Evolutionary conservation across 2,113 vertebrate species (phyloP), one percentile per base, ranked within the genome.

Genomic region (Clarias batrachus): DNA sequence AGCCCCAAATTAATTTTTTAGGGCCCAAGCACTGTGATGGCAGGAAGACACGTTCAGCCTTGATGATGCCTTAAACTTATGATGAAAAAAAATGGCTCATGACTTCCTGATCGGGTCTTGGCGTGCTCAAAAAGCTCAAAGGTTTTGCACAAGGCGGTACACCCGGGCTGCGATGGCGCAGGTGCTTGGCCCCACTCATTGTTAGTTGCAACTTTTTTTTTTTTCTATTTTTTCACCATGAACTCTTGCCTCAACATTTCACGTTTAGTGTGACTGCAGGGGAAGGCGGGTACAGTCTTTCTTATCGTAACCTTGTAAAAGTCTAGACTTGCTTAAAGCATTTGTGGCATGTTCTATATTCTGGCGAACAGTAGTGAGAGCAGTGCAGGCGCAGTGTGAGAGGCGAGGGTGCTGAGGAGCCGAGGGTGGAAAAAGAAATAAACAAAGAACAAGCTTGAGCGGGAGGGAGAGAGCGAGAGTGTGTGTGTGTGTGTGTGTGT

Each of bases 351-450:
- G 48, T 70, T 71, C 48, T 66, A 57, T 57, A 27, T 85, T 63
- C 41, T 70, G 60, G 80, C 23, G 62, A 37, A 73, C 57, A 17
- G 41, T 73, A 21, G 78, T 63, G 57, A 74, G 10, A 57, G 25
- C 52, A 8, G 30, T 63, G 48, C 21, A 25, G 37, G 56, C 60
- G 17, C 65, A 19, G 73, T 33, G 60, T 25, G 60, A 30, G 73
- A 63, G 74, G 21, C 76, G 66, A 48, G 48, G 73, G 25, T 82
- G 70, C 56, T 81, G n/a, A 66, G 56, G 68, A 86, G 85, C 27
- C 9, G 65, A 82, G 19, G 70, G 37, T 76, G 86, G 86, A 74
- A 86, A 87, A 59, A 66, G 86, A 74, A 74, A 86, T 74, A 86
- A 82, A 82, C 79, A 85, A 73, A 54, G 73, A 77, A 76, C 71